Evolutionary conservation across 2,888 invertebrate genomes (phyloP), one percentile per base, ranked within the genome.

Genomic region (Callimorpha dominula): DNA sequence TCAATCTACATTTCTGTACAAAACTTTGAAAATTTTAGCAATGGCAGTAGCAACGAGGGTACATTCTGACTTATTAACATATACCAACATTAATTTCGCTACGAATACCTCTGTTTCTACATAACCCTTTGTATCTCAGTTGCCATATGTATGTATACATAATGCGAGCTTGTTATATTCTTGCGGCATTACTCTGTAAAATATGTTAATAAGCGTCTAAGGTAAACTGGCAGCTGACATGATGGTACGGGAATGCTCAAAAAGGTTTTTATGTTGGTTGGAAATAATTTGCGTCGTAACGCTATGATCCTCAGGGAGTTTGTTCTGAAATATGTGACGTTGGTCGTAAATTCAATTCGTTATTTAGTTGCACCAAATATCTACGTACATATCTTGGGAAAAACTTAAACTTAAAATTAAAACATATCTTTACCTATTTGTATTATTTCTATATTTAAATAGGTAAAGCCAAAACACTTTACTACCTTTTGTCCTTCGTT

Each of bases 141-240:
- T 3, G 7, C 7, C 31, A 17, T 72, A 68, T 70, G 49, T 60
- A 67, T 46, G 60, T n/a, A n/a, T n/a, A 75, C 79, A 31, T 60
- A 60, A 31, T 12, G 20, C 12, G 57, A 57, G 20, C 31, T 79
- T 62, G 50, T 65, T 65, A 62, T 49, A 64, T 54, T 14, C 49
- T 2, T 20, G 43, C 6, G 11, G n/a, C 40, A 70, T 71, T 75
- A 78, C 70, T 71, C 15, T 14, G 62, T n/a, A 17, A 64, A 40
- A 70, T 75, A 73, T 50, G 66, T 17, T 52, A 71, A 67, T 68
- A 17, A 46, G 63, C 43, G 70, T 62, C 57, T 72, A 74, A 77
- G 68, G 49, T 11, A 49, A 40, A 52, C 49, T 71, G 49, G 57
- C 40, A 62, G 67, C 62, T 69, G 40, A 66, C 69, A 72, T 67